phyloP scores from a whole-genome alignment of 2,888 invertebrate genomes.

The Micoletzkya japonica region DNA sequence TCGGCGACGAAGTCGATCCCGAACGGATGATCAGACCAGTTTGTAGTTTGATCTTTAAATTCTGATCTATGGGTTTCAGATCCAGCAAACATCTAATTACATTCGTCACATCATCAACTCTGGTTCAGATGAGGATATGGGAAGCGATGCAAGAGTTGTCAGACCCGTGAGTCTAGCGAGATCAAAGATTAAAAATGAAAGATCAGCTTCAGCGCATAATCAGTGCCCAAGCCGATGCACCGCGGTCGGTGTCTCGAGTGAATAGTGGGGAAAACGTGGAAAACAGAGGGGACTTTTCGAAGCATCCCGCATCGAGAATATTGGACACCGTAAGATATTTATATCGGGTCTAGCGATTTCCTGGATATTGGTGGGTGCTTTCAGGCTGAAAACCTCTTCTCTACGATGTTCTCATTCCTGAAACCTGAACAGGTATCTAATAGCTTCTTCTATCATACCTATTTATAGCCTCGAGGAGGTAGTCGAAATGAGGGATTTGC shows the following conservation, averaged over 20 bases:
- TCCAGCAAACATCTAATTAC: not conserved
- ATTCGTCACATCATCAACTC: constrained; percentile 6
- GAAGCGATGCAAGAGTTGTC: not conserved
- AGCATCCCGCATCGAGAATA: not conserved
- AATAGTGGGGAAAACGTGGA: no score
- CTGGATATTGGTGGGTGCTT: not conserved
- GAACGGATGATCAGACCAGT: constrained; percentile 12
- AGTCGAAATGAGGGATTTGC: not conserved
- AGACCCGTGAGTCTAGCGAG: not conserved
- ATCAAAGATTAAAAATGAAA: not conserved
- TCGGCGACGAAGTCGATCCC: constrained; percentile 10
- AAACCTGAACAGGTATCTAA: constrained; percentile 3
- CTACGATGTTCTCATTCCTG: constrained; percentile 22
- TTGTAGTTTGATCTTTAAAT: not conserved
- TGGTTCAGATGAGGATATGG: not conserved
- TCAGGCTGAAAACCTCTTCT: constrained; percentile 29
- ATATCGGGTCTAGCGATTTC: not conserved
- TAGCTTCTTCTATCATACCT: not conserved
- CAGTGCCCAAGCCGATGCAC: no score
- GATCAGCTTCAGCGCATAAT: no score
- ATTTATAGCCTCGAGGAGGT: not conserved
- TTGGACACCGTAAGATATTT: constrained; percentile 21
- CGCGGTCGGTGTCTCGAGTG: no score
- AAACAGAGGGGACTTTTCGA: not conserved
- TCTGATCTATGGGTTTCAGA: constrained; percentile 13